Evolutionary conservation across 1,140 invertebrate species (phyloP).

Genomic region (Sitobion miscanthi): DNA sequence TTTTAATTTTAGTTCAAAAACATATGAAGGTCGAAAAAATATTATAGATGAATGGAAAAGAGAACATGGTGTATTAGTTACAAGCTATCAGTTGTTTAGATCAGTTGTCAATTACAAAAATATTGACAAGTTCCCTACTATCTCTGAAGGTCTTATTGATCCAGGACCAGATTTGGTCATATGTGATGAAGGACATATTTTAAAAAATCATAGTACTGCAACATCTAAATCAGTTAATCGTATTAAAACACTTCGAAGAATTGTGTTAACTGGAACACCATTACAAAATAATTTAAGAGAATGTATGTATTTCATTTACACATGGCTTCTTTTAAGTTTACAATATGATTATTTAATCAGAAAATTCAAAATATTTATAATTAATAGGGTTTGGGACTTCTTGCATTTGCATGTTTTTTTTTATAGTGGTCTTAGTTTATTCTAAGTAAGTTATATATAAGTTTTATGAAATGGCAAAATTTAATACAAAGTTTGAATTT

Average conservation of each 20-base stretch:
- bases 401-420: no score
- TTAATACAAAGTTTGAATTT: no score
- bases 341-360: no score
- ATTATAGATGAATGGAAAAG: conserved; percentile 80
- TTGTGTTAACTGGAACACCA: conserved; percentile 94
- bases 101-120: conserved; percentile 72
- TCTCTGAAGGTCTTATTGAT: conserved; percentile 66
- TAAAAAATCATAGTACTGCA: conserved; percentile 89
- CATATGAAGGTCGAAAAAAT: conserved; percentile 68
- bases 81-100: conserved; percentile 96
- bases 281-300: conserved; percentile 95
- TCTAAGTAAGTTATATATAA: no score
- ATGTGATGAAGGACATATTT: conserved; percentile 92
- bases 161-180: conserved; percentile 90
- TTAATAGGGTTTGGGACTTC: no score
- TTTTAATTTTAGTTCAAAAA: conserved; percentile 52
- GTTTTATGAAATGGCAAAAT: no score
- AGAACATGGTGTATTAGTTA: conserved; percentile 87
- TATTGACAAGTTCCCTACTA: conserved; percentile 65
- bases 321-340: no score
- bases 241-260: conserved; percentile 78
- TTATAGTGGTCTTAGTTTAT: no score
- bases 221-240: conserved; percentile 84
- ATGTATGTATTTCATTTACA: conserved; percentile 70
- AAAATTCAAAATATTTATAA: no score